A percentile compares a stretch with the other conserved stretches of the same genome.
Conservation (phyloP, 2,113 vertebrate species). For the Nansenia antarctica region DNA sequence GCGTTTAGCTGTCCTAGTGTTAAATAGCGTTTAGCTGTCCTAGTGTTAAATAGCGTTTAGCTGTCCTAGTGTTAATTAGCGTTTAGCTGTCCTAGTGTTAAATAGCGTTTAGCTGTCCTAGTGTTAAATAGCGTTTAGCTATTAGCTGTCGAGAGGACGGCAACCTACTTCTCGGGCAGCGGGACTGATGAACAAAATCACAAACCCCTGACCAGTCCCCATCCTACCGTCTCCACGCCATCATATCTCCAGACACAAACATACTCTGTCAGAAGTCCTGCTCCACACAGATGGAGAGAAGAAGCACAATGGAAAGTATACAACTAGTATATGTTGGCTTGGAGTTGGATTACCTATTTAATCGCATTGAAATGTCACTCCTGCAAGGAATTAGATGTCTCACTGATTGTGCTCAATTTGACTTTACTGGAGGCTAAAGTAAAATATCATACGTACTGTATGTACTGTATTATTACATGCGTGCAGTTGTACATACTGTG, state of each 20-base stretch:
- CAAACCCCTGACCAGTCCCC: not conserved
- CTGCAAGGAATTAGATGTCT: slow-evolving; percentile 5
- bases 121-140: slow-evolving; percentile 37
- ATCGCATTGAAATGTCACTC: slow-evolving; percentile 22
- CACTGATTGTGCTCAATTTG: too few species aligned
- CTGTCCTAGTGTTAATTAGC: too few species aligned
- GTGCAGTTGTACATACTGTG: not conserved
- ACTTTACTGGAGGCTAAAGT: too few species aligned
- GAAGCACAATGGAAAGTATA: not conserved
- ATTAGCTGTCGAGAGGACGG: slow-evolving; percentile 10
- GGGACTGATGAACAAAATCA: not conserved
- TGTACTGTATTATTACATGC: not conserved
- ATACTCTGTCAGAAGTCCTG: not conserved
- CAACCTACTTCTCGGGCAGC: not conserved
- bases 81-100: too few species aligned
- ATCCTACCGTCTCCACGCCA: not conserved
- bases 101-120: too few species aligned
- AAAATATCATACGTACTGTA: too few species aligned
- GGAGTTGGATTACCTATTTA: not conserved
- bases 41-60: too few species aligned
- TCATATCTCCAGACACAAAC: not conserved
- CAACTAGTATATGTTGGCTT: not conserved
- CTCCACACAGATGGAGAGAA: not conserved
- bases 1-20: too few species aligned
- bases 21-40: too few species aligned